A percentile compares a stretch with the other conserved stretches of the same genome.
phyloP scores from a whole-genome alignment of 2,113 vertebrate species.

The Antennarius striatus region DNA sequence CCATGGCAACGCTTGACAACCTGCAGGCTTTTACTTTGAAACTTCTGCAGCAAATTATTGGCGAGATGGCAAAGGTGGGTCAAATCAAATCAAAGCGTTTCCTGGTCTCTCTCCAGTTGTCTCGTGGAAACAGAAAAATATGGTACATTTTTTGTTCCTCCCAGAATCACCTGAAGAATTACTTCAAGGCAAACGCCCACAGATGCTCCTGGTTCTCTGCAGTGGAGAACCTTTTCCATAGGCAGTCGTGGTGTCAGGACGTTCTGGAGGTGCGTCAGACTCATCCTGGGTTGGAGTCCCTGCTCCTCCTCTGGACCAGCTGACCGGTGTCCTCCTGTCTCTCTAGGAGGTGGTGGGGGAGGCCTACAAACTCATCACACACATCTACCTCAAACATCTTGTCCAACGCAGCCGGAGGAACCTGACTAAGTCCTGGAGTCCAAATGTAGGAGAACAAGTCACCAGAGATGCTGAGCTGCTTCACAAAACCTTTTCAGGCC shows the following conservation, averaged over 20 bases:
- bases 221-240: constrained; percentile 26
- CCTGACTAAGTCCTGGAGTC: constrained; percentile 46
- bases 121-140: not conserved
- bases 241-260: constrained; percentile 3
- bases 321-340: not conserved
- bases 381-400: constrained; percentile 58
- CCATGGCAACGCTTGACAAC: constrained; percentile 6
- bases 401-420: not conserved
- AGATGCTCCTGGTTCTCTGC: rapidly evolving
- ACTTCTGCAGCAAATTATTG: constrained; percentile 7
- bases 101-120: no score
- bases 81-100: no score
- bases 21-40: constrained; percentile 37
- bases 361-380: constrained; percentile 38
- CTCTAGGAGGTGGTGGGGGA: constrained; percentile 22
- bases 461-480: constrained; percentile 36
- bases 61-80: constrained; percentile 39
- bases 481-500: constrained; percentile 1
- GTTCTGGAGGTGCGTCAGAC: constrained; percentile 34
- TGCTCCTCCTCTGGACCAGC: no score
- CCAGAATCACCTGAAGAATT: constrained; percentile 49
- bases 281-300: no score
- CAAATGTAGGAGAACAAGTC: constrained; percentile 27
- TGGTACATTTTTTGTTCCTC: not conserved
- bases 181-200: constrained; percentile 42